Percentiles rank a stretch among this genome's conserved stretches.
Evolutionary conservation across 2,888 invertebrate genomes (phyloP).

Genomic region (Lasioglossum calceatum): DNA sequence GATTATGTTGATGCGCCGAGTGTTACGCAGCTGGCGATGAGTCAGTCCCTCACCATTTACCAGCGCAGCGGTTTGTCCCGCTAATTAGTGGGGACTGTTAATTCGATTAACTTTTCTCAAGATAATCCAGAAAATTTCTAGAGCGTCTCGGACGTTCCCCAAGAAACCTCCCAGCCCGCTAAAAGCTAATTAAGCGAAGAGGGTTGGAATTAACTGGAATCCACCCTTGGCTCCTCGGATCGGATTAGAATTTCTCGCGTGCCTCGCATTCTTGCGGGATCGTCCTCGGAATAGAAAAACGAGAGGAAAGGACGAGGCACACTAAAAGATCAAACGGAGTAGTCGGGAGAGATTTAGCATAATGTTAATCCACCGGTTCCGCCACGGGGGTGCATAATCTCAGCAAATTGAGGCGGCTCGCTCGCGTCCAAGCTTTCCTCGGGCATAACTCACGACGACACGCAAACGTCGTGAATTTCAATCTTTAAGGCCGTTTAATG

Average conservation of each 20-base stretch:
- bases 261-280: background rate
- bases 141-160: background rate
- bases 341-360: conserved; percentile 1
- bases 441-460: background rate
- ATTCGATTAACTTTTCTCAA: background rate
- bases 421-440: background rate
- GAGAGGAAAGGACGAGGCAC: background rate
- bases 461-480: conserved; percentile 42
- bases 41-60: background rate
- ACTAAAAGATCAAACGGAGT: conserved; percentile 11
- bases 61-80: background rate
- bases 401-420: conserved; percentile 24
- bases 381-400: background rate
- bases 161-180: background rate
- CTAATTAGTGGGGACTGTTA: background rate
- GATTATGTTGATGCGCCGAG: background rate
- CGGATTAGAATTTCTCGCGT: background rate
- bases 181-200: background rate
- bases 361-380: conserved; percentile 5
- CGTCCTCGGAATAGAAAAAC: background rate
- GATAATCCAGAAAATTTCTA: background rate
- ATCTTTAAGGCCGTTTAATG: conserved; percentile 22
- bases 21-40: background rate
- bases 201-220: background rate
- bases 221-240: background rate